Base-by-base conservation (phyloP, 2,113 vertebrate species). In the Sardina pilchardus region DNA sequence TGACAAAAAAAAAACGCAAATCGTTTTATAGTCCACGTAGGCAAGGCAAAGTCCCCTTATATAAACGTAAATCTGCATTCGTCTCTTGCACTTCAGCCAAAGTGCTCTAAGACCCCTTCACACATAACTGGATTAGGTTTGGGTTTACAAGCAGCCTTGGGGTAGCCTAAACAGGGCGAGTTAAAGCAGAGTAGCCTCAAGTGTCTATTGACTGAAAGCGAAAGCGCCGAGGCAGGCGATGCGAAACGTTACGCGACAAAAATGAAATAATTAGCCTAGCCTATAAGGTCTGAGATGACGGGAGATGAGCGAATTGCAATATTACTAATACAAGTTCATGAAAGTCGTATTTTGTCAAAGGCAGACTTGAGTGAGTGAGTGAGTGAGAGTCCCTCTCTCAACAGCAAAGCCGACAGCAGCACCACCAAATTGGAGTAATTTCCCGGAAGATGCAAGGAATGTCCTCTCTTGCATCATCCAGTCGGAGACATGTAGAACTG, bases 381-480 rank as follows among this genome's bases (percentile, higher is more conserved):
- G n/a, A n/a, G n/a, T n/a, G n/a, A n/a, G n/a, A n/a, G 2, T 53
- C 50, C 16, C 17, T 53, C 50, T 53, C 50, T 19, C 16, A 53
- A 17, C 14, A 17, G 4, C 50, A 17, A 17, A 53, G 16, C 17
- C 16, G 39, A 42, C 39, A 53, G 50, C 50, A 47, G 45, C 17
- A 6, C 4, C n/a, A 71, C 63, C n/a, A 71, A 71, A 71, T 26
- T 14, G 63, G 63, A 30, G 3, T 71, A 24, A 63, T 63, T 63
- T n/a, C 59, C 59, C 19, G 63, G 63, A 71, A 71, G 63, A 71
- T 71, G 63, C 63, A 30, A 71, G n/a, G 48, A 26, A 67, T 67
- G 59, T 67, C 24, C 59, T 67, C 8, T 10, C 59, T 67, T 67
- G 59, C 59, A 67, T 67, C 59, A 67, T 4, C 59, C 59, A 30